Base-by-base conservation (phyloP, 1,140 invertebrate genomes). In the Drosophila elegans region DNA sequence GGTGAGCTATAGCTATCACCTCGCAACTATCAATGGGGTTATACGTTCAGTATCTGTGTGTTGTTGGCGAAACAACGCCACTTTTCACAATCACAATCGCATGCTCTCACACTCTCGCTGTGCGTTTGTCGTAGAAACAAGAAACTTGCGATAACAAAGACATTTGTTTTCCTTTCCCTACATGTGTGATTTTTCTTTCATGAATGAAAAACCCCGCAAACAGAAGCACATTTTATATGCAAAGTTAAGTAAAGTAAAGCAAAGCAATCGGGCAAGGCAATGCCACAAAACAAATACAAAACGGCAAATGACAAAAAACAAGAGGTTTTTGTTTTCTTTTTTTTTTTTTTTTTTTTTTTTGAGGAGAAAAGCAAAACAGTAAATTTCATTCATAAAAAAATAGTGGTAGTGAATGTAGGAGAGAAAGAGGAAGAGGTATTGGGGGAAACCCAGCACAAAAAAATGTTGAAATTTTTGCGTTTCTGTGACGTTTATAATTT, bases 351-450 rank as follows among this genome's bases (percentile, higher is more conserved):
- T 62, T 63, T 41, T 54, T 29, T 75, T 67, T 69, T 55, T 48
- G 16, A 27, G 49, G 39, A 45, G 60, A 62, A 74, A 42, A 71
- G 67, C 73, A 67, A 69, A 71, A 78, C 78, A 82, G 84, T 73
- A 44, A 88, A 83, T 77, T 88, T 88, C 83, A 88, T 88, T 88
- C 83, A 86, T 86, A 51, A 80, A 80, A 63, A 62, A 55, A 63
- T 67, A 68, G 64, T 41, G 25, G 67, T 69, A 49, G 66, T 60
- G 41, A 59, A 39, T 62, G 21, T 27, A 41, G 7, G 25, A 36
- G 59, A 63, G 45, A 63, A 44, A 63, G 27, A 60, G 36, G 62
- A 21, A 32, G 25, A 13, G 21, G 21, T 9, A 46, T 4, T 21
- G n/a, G 36, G 63, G 36, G 45, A 21, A 32, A 52, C 46, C 66